Evolutionary conservation across 1,140 invertebrate genomes (phyloP).

Genomic region (Leguminivora glycinivorella): DNA sequence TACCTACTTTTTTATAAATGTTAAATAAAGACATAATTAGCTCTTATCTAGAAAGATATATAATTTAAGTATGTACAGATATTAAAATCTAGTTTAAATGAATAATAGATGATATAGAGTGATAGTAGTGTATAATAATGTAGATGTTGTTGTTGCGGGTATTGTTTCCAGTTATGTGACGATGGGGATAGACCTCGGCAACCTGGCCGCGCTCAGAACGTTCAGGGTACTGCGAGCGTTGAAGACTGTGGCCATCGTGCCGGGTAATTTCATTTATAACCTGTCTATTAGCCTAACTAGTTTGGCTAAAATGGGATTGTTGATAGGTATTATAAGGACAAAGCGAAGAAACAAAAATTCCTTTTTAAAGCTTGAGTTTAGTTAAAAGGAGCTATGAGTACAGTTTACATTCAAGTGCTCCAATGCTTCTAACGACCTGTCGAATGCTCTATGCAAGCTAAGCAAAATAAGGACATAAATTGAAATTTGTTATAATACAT

Average conservation of each 20-base stretch:
- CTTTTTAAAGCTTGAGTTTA: too few species aligned
- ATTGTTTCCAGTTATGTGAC: constrained; percentile 94
- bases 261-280: constrained; percentile 86
- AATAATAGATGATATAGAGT: constrained; percentile 35
- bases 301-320: neutral
- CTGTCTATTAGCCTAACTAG: constrained; percentile 27
- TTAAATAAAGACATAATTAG: constrained; percentile 36
- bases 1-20: neutral
- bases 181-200: constrained; percentile 98
- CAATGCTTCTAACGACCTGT: too few species aligned
- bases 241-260: constrained; percentile 99
- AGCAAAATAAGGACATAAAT: too few species aligned
- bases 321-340: neutral
- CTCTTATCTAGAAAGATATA: constrained; percentile 28
- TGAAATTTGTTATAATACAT: too few species aligned
- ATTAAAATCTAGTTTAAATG: constrained; percentile 33
- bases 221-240: constrained; percentile 99
- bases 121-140: constrained; percentile 67
- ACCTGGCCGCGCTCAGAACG: constrained; percentile 98
- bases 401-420: too few species aligned
- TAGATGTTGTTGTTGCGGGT: constrained; percentile 72
- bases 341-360: too few species aligned
- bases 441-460: too few species aligned
- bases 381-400: too few species aligned
- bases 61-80: constrained; percentile 32